Conservation (phyloP, 2,888 invertebrate genomes). For the Drosophila stalkeri region DNA sequence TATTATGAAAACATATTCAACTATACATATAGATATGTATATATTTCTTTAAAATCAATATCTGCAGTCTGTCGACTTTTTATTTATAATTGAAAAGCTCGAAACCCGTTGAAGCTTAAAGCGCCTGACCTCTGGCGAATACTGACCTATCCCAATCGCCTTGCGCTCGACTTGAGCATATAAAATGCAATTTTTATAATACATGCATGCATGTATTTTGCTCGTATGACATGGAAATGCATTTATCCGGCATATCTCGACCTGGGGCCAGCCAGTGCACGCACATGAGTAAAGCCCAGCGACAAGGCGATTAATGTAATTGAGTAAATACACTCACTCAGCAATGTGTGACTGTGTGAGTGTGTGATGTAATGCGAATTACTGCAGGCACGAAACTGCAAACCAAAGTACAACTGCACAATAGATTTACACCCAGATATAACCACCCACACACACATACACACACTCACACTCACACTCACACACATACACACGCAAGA, state of each 20-base stretch:
- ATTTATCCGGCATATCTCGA: conserved; percentile 30
- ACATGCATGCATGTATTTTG: conserved; percentile 14
- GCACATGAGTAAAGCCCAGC: conserved; percentile 33
- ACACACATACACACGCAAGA: neutral
- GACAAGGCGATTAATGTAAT: conserved; percentile 57
- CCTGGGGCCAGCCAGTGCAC: conserved; percentile 29
- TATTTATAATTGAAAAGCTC: neutral
- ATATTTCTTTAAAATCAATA: no score
- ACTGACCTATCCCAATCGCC: conserved; percentile 39
- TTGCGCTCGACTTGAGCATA: conserved; percentile 12
- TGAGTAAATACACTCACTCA: conserved; percentile 38
- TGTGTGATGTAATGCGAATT: conserved; percentile 39
- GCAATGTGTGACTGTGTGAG: conserved; percentile 20
- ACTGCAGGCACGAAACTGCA: conserved; percentile 41
- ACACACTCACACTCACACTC: neutral
- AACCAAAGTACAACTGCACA: conserved; percentile 30
- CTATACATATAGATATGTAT: no score
- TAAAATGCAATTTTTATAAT: conserved; percentile 32
- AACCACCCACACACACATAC: conserved; percentile 4
- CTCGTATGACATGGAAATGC: conserved; percentile 43
- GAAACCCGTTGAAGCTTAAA: neutral
- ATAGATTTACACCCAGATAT: conserved; percentile 38
- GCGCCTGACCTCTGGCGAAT: neutral
- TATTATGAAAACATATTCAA: no score
- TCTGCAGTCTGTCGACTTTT: neutral